Conservation (phyloP, 1,140 invertebrate genomes). For the Pararge aegeria region DNA sequence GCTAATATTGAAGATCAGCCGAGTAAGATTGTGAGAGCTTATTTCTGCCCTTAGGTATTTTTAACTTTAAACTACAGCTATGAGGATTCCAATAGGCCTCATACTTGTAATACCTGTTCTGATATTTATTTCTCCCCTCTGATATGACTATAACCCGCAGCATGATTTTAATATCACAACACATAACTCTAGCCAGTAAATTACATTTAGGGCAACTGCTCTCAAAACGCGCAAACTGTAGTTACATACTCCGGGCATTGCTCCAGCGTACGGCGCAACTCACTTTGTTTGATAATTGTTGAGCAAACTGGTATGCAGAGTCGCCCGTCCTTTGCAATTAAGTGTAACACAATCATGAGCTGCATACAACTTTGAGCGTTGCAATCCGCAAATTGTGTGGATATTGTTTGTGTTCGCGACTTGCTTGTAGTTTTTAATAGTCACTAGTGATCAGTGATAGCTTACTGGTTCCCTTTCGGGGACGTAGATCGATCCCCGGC, state of each 20-base stretch:
- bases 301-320: conserved; percentile 7
- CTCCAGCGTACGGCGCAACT: conserved; percentile 10
- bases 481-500: no score
- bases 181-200: conserved; percentile 19
- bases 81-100: no score
- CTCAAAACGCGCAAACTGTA: conserved; percentile 5
- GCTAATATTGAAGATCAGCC: no score
- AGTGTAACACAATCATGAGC: conserved; percentile 1
- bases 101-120: no score
- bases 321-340: conserved; percentile 3
- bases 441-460: no score
- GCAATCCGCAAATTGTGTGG: neutral
- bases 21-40: no score
- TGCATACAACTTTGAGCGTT: neutral
- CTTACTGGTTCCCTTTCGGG: no score
- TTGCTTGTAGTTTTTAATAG: no score
- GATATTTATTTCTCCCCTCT: no score
- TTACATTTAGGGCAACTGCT: conserved; percentile 22
- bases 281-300: conserved; percentile 23
- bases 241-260: conserved; percentile 1
- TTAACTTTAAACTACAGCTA: no score
- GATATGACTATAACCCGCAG: neutral
- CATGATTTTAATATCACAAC: conserved; percentile 23
- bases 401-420: neutral
- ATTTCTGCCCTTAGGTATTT: no score